Evolutionary conservation across 1,140 invertebrate species (phyloP).

Genomic region (Bombus superbus): DNA sequence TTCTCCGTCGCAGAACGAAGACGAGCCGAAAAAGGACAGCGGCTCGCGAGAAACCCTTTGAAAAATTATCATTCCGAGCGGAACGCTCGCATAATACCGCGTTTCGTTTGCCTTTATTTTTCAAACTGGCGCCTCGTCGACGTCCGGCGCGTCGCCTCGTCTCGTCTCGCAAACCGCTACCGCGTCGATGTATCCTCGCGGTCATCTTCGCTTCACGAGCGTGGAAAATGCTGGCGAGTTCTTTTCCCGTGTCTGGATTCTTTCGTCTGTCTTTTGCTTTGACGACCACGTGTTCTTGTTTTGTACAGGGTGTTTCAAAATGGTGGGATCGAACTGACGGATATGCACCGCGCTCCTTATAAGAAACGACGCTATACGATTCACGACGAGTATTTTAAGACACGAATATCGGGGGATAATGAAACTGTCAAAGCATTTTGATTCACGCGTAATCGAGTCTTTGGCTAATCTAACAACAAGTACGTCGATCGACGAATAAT

Average conservation of each 20-base stretch:
- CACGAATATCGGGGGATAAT: too few species aligned
- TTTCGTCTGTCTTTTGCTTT: not conserved
- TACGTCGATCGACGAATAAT: too few species aligned
- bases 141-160: not conserved
- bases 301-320: not conserved
- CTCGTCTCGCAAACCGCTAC: not conserved
- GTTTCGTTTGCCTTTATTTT: slow-evolving; percentile 65
- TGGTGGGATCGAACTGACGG: too few species aligned
- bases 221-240: too few species aligned
- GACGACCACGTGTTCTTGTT: not conserved
- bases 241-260: not conserved
- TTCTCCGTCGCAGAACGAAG: slow-evolving; percentile 53
- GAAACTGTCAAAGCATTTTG: too few species aligned
- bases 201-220: slow-evolving; percentile 8
- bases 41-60: slow-evolving; percentile 67
- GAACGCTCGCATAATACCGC: slow-evolving; percentile 75
- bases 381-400: too few species aligned
- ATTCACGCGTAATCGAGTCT: too few species aligned
- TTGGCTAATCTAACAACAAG: too few species aligned
- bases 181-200: not conserved
- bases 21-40: slow-evolving; percentile 55
- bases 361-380: too few species aligned
- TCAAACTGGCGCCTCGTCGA: slow-evolving; percentile 30
- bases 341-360: too few species aligned
- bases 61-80: slow-evolving; percentile 76